Evolutionary conservation across 1,140 invertebrate genomes (phyloP).

Genomic region (Apocrypta bakeri): DNA sequence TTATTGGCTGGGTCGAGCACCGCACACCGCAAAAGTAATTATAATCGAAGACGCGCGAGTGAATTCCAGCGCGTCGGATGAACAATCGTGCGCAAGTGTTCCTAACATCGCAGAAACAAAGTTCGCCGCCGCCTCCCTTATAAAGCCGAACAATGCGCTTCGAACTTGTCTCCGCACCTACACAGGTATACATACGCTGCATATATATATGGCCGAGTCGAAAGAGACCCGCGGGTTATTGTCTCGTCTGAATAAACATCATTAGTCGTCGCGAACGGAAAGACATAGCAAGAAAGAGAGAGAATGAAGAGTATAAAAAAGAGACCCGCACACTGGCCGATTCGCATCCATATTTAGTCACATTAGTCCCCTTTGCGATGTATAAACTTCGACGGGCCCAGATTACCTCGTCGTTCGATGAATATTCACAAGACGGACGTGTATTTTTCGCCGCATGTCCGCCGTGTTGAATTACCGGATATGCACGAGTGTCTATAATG

Average conservation of each 20-base stretch:
- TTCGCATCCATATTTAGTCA: conserved; percentile 43
- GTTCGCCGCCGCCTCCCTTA: conserved; percentile 18
- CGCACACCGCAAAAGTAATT: background rate
- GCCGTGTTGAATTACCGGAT: conserved; percentile 45
- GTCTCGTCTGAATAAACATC: conserved; percentile 49
- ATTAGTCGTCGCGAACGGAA: conserved; percentile 34
- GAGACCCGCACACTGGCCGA: background rate
- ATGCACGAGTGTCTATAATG: conserved; percentile 38
- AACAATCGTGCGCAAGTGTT: background rate
- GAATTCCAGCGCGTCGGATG: background rate
- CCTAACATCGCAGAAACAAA: background rate
- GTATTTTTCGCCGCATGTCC: conserved; percentile 13
- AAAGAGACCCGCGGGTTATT: conserved; percentile 42
- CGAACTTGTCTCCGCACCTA: conserved; percentile 1
- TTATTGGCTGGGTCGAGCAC: background rate
- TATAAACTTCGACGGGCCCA: background rate
- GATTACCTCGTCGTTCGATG: conserved; percentile 22
- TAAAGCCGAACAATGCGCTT: conserved; percentile 40
- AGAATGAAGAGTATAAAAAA: background rate
- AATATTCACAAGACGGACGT: background rate
- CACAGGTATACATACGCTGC: background rate
- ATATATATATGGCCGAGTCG: conserved; percentile 12
- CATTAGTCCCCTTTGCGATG: conserved; percentile 22
- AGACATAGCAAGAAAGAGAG: background rate
- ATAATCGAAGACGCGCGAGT: background rate